These are phyloP conservation scores for Drosophila jambulina DNA, from an alignment of 1,140 invertebrate genomes.

Conservation along the genomic window DNA sequence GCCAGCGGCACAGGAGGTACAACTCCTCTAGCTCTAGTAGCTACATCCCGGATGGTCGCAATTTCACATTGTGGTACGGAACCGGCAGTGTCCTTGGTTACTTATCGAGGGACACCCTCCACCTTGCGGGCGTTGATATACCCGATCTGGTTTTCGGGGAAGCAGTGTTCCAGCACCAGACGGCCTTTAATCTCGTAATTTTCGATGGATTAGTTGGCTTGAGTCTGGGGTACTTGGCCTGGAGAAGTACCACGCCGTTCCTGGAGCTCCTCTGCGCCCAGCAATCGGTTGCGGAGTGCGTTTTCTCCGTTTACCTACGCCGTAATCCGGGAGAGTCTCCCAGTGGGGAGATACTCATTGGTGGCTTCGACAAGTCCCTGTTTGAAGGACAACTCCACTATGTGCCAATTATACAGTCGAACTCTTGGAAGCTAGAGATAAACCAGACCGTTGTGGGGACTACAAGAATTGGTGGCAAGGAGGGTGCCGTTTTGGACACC, in stretches of 20 bases:
- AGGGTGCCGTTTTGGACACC: conserved; percentile 91
- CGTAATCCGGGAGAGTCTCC: conserved; percentile 88
- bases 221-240: conserved; percentile 94
- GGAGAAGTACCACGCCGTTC: conserved; percentile 95
- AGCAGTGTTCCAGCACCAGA: conserved; percentile 95
- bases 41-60: conserved; percentile 94
- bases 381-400: conserved; percentile 64
- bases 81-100: conserved; percentile 97
- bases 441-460: conserved; percentile 14
- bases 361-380: conserved; percentile 51
- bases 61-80: conserved; percentile 97
- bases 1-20: conserved; percentile 87
- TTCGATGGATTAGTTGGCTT: conserved; percentile 99
- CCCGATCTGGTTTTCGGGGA: conserved; percentile 96
- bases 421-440: conserved; percentile 78
- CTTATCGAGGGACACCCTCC: conserved; percentile 94
- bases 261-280: conserved; percentile 97
- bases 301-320: conserved; percentile 96
- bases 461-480: conserved; percentile 66
- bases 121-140: conserved; percentile 88
- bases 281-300: conserved; percentile 89
- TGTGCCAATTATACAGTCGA: conserved; percentile 54
- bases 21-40: conserved; percentile 92
- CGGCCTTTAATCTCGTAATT: conserved; percentile 94
- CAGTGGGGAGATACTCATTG: conserved; percentile 68